Base-by-base conservation (phyloP, 2,797 vertebrate genomes). In the Nyctibius grandis region DNA sequence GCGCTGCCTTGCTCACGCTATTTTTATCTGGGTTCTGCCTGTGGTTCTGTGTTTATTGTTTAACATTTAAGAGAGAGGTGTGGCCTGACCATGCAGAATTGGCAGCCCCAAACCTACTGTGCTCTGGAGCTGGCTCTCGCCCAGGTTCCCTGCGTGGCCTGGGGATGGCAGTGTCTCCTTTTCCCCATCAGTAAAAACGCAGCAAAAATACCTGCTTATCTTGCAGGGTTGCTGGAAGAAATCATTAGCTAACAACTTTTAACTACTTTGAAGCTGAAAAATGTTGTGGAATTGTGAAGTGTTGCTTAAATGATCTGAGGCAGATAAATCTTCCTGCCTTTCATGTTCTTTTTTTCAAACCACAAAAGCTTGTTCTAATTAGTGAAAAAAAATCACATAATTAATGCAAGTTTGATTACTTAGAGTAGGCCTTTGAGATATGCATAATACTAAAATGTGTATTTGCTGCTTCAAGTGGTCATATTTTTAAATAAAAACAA, bases 161-260 rank as follows among this genome's bases (percentile, higher is more conserved):
- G 13, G 42, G 61, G 36, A 65, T 26, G 64, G 26, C 64, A 29
- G 38, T 1, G 45, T 18, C 82, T 89, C 34, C 20, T 60, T 34
- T 34, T 38, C 31, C 29, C 50, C 21, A 9, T 18, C 0, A 4
- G 53, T 60, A 72, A 25, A 73, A 75, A 34, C 0, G 0, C 2
- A 1, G 54, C 22, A 57, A 34, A 85, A 89, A 70, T 72, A 44
- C 4, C 34, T 51, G 33, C 21, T n/a, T 61, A 34, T 29, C 61
- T 74, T 61, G 42, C 75, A 38, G 45, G 11, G 23, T 23, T 51
- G 51, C 70, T 86, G 77, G 51, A 59, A 70, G 54, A 53, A 75
- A 33, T 75, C 44, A 6, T 80, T 76, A 73, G 73, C 54, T 60
- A 64, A 59, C 33, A 38, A 29, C 42, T 60, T 78, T 36, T 38